These are phyloP conservation scores for Meghimatium bilineatum DNA, from an alignment of 2,888 invertebrate species.

Conservation along the genomic window DNA sequence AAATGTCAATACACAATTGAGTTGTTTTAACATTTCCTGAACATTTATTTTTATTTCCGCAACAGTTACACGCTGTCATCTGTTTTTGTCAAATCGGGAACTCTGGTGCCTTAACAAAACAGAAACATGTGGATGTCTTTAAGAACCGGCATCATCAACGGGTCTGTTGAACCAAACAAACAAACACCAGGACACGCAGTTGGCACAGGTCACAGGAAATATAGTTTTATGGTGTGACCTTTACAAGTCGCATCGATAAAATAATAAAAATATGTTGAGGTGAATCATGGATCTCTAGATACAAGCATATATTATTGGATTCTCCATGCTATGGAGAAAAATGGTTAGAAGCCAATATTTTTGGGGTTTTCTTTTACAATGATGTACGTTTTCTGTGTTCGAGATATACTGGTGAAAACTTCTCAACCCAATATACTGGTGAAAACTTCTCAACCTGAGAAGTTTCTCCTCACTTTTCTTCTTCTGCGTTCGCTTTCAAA, in stretches of 20 bases:
- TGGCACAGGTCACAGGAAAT: neutral
- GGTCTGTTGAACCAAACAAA: neutral
- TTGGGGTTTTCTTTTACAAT: too few species aligned
- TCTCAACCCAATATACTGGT: too few species aligned
- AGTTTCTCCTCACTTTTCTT: too few species aligned
- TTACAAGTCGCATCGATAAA: neutral
- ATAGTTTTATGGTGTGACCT: neutral
- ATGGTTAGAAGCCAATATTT: too few species aligned
- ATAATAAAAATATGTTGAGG: neutral
- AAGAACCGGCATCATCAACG: neutral
- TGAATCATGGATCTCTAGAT: too few species aligned
- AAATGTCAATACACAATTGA: neutral
- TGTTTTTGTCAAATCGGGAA: neutral
- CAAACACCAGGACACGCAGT: neutral
- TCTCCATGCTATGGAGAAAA: too few species aligned
- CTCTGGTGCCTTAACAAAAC: neutral
- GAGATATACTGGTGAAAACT: too few species aligned
- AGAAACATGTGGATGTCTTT: neutral
- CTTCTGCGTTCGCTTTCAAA: too few species aligned
- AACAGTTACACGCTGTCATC: neutral
- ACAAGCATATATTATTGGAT: too few species aligned
- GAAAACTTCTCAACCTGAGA: too few species aligned
- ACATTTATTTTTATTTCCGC: neutral
- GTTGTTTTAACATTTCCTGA: neutral
- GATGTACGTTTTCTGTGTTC: too few species aligned